phyloP scores from a whole-genome alignment of 2,797 vertebrate species.

The Xiphorhynchus erythropygius region DNA sequence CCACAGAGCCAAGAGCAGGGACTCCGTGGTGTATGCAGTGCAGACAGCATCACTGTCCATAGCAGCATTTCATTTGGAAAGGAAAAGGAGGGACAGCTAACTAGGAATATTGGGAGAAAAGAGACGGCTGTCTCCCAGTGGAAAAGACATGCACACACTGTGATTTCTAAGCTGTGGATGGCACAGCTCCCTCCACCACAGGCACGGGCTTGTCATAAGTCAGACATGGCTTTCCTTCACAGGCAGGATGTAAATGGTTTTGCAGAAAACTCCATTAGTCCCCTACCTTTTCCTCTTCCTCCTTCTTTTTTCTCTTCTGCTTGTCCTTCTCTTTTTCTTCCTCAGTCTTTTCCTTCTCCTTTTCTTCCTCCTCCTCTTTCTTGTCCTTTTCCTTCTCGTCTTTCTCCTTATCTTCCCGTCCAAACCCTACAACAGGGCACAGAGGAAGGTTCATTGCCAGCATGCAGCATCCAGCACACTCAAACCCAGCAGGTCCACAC shows the following conservation, averaged over 20 bases:
- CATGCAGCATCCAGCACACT: not conserved
- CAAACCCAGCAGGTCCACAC: not conserved
- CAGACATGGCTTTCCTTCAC: not conserved
- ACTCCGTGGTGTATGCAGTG: fast-evolving
- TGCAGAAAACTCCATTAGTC: not conserved
- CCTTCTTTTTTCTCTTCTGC: not conserved
- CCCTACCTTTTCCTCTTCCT: slow-evolving; percentile 36
- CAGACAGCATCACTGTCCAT: not conserved
- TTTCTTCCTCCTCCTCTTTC: not conserved
- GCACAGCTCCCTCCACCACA: not conserved
- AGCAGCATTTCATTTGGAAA: not conserved
- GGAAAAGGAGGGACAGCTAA: not conserved
- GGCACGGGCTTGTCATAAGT: not conserved
- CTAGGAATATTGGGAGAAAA: not conserved
- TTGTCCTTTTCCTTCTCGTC: slow-evolving; percentile 15
- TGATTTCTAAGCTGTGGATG: not conserved
- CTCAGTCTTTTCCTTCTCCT: not conserved
- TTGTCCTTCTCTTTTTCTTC: slow-evolving; percentile 21
- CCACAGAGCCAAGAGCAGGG: not conserved
- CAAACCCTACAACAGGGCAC: slow-evolving; percentile 51
- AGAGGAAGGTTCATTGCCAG: not conserved
- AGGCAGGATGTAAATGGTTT: not conserved
- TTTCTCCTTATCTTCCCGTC: slow-evolving; percentile 61
- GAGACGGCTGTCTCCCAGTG: not conserved
- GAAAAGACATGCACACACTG: not conserved